Base-by-base conservation (phyloP, 2,888 invertebrate species). In the Pyralis farinalis region DNA sequence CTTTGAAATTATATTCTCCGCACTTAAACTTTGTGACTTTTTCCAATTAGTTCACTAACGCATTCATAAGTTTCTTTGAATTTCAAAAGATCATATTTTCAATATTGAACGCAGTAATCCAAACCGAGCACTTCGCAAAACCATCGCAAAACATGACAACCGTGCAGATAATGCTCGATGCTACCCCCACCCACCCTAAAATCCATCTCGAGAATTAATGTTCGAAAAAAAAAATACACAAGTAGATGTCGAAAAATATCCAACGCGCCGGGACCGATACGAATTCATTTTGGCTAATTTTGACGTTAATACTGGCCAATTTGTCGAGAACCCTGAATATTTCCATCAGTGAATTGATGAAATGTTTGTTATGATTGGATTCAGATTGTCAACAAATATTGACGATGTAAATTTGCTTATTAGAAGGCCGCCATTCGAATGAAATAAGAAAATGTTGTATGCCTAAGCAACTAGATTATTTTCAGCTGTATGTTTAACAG, bases 121-220 rank as follows among this genome's bases (percentile, higher is more conserved):
- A 12, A 27, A 33, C 20, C 16, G 16, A 22, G 28, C 27, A 28
- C 28, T 33, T 39, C 31, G 12, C 31, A 39, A 37, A 50, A 47
- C 40, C 53, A 56, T 58, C 50, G 52, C 42, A 48, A 58, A 59
- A 53, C 51, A 53, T 47, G 49, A 50, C 54, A 58, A 53, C 53
- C 48, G 53, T 51, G 48, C 54, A 52, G 55, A 61, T 55, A 55
- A 55, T 7, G 12, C 12, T 33, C 31, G 4, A 29, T 32, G 8
- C 35, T 43, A 32, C 36, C 43, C 44, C 40, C 32, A 43, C 34
- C 48, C 58, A 54, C 66, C 61, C 63, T 59, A 57, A 73, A 82
- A 84, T 73, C 74, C 81, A 85, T 84, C 70, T 75, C 63, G 63
- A 47, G 71, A 73, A 83, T 82, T 82, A 78, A 67, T 71, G 64